These are phyloP conservation scores for Prosopocoilus inquinatus DNA, from an alignment of 2,888 invertebrate species.

Conservation along the genomic window DNA sequence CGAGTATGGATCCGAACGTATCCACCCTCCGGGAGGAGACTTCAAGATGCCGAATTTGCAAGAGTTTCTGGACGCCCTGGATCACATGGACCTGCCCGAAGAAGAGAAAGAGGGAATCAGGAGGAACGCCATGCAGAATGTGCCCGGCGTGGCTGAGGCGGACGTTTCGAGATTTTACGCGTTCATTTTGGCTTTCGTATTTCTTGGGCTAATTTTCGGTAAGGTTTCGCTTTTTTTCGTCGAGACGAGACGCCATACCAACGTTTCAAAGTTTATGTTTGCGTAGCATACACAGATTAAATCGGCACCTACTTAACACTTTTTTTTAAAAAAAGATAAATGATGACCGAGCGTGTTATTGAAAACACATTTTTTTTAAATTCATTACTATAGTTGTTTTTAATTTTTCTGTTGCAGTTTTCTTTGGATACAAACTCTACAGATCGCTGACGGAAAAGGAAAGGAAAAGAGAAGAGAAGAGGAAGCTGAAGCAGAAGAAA, in stretches of 20 bases:
- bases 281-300: too few species aligned
- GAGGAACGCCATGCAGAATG: slow-evolving; percentile 14
- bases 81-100: slow-evolving; percentile 54
- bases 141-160: slow-evolving; percentile 38
- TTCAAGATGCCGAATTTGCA: slow-evolving; percentile 28
- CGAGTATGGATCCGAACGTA: not conserved
- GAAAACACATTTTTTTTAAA: too few species aligned
- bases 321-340: too few species aligned
- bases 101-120: slow-evolving; percentile 53
- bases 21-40: slow-evolving; percentile 6
- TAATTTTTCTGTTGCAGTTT: slow-evolving; percentile 63
- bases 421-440: slow-evolving; percentile 84
- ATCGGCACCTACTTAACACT: too few species aligned
- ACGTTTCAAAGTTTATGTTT: too few species aligned
- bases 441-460: slow-evolving; percentile 77
- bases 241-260: not conserved
- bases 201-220: slow-evolving; percentile 31
- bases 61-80: slow-evolving; percentile 29
- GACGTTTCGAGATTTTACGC: slow-evolving; percentile 43
- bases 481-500: slow-evolving; percentile 73
- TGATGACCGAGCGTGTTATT: not conserved
- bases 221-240: slow-evolving; percentile 21
- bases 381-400: too few species aligned
- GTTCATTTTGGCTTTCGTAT: slow-evolving; percentile 21
- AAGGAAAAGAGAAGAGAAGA: slow-evolving; percentile 75